Percentiles rank a stretch among this genome's conserved stretches.
Evolutionary conservation across 2,113 vertebrate genomes (phyloP).

Genomic region (Gorsachius goisagi): DNA sequence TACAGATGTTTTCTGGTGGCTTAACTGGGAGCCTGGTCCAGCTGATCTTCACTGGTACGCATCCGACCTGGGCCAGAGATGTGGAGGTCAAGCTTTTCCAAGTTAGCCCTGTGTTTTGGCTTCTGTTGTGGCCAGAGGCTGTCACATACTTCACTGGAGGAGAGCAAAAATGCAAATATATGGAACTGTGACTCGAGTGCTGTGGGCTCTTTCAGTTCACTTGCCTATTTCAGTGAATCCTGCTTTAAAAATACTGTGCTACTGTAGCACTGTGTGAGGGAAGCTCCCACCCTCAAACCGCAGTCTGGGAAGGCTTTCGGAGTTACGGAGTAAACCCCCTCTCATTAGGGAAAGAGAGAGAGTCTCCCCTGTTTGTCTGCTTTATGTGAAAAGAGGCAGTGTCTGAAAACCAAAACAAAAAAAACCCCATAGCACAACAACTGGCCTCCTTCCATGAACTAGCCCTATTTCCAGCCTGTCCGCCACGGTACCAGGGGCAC

Average conservation of each 20-base stretch:
- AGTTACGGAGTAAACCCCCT: neutral
- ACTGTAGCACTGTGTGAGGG: neutral
- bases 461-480: neutral
- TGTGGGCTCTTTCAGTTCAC: neutral
- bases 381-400: conserved; percentile 44
- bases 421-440: conserved; percentile 16
- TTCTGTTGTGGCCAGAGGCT: neutral
- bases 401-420: conserved; percentile 51
- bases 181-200: neutral
- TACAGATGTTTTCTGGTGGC: neutral
- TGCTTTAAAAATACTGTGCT: neutral
- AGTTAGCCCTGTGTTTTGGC: neutral
- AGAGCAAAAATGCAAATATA: neutral
- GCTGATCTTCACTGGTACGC: neutral
- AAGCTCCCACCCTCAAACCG: neutral
- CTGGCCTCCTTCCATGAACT: conserved; percentile 42
- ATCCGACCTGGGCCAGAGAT: neutral
- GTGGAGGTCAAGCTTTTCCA: neutral
- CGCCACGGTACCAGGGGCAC: neutral
- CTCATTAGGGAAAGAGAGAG: neutral
- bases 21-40: neutral
- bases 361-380: conserved; percentile 30
- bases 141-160: neutral
- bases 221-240: neutral
- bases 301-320: neutral